Evolutionary conservation across 2,113 vertebrate species (phyloP).

Genomic region (Poeciliopsis prolifica): DNA sequence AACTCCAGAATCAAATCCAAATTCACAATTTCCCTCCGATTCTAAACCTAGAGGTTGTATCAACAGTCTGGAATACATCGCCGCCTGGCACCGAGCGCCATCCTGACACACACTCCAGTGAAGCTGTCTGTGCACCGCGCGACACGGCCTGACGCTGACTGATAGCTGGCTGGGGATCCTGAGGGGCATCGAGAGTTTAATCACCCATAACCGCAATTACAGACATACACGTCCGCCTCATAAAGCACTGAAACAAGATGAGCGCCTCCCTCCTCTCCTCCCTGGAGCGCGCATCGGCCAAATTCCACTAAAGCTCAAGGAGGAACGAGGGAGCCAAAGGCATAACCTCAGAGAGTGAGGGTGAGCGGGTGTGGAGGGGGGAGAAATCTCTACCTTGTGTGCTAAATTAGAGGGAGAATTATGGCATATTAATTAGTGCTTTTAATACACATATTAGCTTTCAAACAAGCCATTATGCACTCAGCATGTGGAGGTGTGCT

Average conservation of each 20-base stretch:
- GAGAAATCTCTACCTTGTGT: conserved; percentile 38
- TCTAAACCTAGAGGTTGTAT: not conserved
- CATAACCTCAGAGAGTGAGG: conserved; percentile 46
- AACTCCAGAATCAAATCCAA: not conserved
- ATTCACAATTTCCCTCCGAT: not conserved
- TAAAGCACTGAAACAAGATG: conserved; percentile 84
- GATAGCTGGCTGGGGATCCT: conserved; percentile 77
- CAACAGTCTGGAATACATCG: not conserved
- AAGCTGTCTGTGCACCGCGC: conserved; percentile 44
- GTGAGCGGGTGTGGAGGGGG: not conserved
- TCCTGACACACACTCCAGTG: conserved; percentile 25
- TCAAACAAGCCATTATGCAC: conserved; percentile 58
- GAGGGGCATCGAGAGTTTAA: conserved; percentile 84
- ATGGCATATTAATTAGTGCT: conserved; percentile 65
- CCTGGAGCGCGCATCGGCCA: conserved; percentile 60
- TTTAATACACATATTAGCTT: conserved; percentile 66
- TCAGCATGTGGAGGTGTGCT: conserved; percentile 26
- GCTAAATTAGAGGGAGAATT: conserved; percentile 49
- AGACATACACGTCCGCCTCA: conserved; percentile 81
- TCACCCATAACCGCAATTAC: conserved; percentile 86
- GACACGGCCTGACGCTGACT: conserved; percentile 66
- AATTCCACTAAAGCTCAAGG: conserved; percentile 78
- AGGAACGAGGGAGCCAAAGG: conserved; percentile 57
- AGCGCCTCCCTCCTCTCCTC: conserved; percentile 69
- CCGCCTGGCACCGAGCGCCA: conserved; percentile 9